phyloP scores from a whole-genome alignment of 92 coral and sea anemone genomes.

The Zoanthus gigantus region DNA sequence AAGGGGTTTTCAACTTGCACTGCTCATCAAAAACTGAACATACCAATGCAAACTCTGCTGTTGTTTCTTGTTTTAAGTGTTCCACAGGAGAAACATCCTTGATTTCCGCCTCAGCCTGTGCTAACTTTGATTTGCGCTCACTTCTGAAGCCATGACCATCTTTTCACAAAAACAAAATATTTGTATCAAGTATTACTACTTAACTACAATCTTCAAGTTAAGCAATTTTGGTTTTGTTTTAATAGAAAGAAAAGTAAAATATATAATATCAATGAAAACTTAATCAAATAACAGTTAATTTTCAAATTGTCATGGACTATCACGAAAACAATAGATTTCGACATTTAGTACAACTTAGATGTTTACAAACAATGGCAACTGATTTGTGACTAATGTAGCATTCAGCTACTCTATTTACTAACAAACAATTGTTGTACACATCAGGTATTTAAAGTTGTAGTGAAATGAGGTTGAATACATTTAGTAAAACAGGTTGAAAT shows the following conservation, averaged over 20 bases:
- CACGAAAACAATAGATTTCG: too few relatives aligned
- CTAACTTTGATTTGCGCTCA: conserved; percentile 85
- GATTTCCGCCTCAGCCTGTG: conserved; percentile 80
- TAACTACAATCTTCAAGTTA: not conserved
- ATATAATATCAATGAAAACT: too few relatives aligned
- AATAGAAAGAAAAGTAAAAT: too few relatives aligned
- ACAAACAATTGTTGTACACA: too few relatives aligned
- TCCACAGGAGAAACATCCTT: conserved; percentile 62
- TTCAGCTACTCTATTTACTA: too few relatives aligned
- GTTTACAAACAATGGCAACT: too few relatives aligned
- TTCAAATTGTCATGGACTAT: not conserved
- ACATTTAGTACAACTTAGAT: too few relatives aligned
- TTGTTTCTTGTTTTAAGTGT: conserved; percentile 72
- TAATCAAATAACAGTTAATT: too few relatives aligned
- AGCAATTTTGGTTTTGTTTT: not conserved
- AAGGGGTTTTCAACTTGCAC: not conserved
- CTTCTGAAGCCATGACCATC: conserved; percentile 99
- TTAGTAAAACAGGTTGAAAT: too few relatives aligned
- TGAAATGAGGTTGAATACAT: too few relatives aligned
- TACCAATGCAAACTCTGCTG: conserved; percentile 92
- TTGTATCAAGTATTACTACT: not conserved
- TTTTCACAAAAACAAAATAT: conserved; percentile 9
- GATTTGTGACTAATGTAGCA: too few relatives aligned
- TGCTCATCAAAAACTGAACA: not conserved
- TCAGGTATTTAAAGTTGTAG: too few relatives aligned